Evolutionary conservation across 1,140 invertebrate species (phyloP).

Genomic region (Microplitis demolitor): DNA sequence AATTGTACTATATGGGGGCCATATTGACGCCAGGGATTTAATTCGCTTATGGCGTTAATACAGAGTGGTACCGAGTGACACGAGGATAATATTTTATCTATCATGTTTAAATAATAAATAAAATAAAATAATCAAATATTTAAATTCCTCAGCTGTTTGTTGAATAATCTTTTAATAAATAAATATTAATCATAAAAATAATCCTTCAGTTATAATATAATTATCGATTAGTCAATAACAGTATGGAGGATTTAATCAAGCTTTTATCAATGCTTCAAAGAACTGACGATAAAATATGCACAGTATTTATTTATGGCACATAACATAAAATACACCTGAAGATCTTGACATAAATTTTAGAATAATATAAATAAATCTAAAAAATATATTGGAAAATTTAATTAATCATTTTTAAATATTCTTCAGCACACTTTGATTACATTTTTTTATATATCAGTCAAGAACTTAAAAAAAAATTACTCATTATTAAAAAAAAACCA

Average conservation of each 20-base stretch:
- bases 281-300: background rate
- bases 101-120: background rate
- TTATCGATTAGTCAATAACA: background rate
- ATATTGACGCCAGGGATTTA: background rate
- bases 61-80: slow-evolving; percentile 11
- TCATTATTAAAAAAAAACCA: no score
- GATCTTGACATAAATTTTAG: no score
- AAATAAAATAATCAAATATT: background rate
- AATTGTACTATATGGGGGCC: background rate
- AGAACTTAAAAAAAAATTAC: no score
- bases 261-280: background rate
- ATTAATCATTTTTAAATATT: no score
- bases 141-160: background rate
- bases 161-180: background rate
- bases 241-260: slow-evolving; percentile 1
- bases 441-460: no score
- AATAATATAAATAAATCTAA: no score
- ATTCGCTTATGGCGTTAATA: background rate
- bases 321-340: no score
- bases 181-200: background rate
- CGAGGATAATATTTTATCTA: slow-evolving; percentile 4
- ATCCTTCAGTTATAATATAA: background rate
- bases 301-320: no score
- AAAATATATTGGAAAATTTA: no score
- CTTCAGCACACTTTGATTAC: no score